A percentile compares a stretch with the other conserved stretches of the same genome.
These are phyloP conservation scores for Ctenopoma kingsleyae DNA, from an alignment of 2,797 vertebrate species.

Conservation along the genomic window DNA sequence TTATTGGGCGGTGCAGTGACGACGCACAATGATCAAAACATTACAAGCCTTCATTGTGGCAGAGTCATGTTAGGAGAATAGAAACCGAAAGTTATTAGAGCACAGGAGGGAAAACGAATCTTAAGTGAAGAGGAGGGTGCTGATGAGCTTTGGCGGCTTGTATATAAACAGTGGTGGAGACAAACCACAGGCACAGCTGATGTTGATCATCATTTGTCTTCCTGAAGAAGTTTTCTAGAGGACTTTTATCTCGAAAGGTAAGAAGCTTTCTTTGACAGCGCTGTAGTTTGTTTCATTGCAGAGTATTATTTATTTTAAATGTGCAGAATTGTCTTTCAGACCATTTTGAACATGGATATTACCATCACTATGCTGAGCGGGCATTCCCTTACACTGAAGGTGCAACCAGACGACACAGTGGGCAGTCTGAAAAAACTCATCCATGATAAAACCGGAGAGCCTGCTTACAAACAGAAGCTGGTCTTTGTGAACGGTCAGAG, in stretches of 20 bases:
- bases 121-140: fast-evolving
- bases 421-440: slow-evolving; percentile 59
- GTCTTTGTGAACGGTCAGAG: slow-evolving; percentile 46
- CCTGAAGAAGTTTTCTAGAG: not conserved
- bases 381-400: fast-evolving
- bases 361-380: slow-evolving; percentile 58
- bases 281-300: not conserved
- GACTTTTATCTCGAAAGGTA: slow-evolving; percentile 16
- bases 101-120: slow-evolving; percentile 52
- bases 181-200: not conserved
- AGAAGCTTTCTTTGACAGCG: not conserved
- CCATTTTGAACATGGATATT: slow-evolving; percentile 63
- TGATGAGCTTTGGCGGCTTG: slow-evolving; percentile 8
- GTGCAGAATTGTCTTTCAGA: slow-evolving; percentile 9
- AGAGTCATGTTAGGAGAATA: slow-evolving; percentile 28
- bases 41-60: no score
- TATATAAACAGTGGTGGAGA: slow-evolving; percentile 13
- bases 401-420: slow-evolving; percentile 54
- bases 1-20: not conserved
- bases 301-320: no score
- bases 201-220: not conserved
- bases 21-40: not conserved
- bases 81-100: slow-evolving; percentile 51
- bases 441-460: fast-evolving
- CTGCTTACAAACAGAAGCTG: slow-evolving; percentile 41